These are phyloP conservation scores for Pygoscelis antarcticus DNA, from an alignment of 2,113 vertebrate species.

Conservation along the genomic window DNA sequence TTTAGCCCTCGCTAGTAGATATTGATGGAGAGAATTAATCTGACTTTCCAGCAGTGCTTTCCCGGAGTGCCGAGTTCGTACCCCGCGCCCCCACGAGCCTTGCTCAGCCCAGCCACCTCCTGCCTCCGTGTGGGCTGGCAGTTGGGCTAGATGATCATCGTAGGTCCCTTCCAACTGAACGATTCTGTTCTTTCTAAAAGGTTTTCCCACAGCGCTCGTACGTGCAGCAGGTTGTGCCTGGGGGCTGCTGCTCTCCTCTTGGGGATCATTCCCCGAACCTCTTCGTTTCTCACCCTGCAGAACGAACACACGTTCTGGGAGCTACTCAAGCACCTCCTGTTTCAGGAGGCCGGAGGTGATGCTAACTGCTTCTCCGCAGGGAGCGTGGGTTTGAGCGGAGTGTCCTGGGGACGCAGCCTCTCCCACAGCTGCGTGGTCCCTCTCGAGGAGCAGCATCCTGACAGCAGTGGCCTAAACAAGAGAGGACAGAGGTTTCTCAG, in stretches of 20 bases:
- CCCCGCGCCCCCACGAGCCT: accelerated
- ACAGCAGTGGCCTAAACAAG: neutral
- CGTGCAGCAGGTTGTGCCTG: neutral
- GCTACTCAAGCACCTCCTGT: neutral
- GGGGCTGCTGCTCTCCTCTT: neutral
- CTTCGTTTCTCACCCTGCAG: neutral
- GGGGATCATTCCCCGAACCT: neutral
- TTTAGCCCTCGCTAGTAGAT: neutral
- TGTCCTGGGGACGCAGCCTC: neutral
- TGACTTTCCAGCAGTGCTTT: neutral
- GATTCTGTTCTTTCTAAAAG: too few species aligned
- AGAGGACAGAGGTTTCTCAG: neutral
- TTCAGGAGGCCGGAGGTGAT: neutral
- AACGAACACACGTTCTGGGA: accelerated
- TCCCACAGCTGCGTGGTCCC: neutral
- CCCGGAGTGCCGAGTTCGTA: accelerated
- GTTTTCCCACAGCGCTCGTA: accelerated
- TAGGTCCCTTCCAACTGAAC: neutral
- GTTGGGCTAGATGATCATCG: accelerated
- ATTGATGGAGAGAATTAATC: neutral
- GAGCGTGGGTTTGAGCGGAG: neutral
- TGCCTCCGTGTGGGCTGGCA: accelerated
- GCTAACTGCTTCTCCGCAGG: neutral
- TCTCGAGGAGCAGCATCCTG: neutral
- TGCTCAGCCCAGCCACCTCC: neutral